Conservation (phyloP, 2,797 vertebrate genomes). For the Enteromius viviparus region DNA sequence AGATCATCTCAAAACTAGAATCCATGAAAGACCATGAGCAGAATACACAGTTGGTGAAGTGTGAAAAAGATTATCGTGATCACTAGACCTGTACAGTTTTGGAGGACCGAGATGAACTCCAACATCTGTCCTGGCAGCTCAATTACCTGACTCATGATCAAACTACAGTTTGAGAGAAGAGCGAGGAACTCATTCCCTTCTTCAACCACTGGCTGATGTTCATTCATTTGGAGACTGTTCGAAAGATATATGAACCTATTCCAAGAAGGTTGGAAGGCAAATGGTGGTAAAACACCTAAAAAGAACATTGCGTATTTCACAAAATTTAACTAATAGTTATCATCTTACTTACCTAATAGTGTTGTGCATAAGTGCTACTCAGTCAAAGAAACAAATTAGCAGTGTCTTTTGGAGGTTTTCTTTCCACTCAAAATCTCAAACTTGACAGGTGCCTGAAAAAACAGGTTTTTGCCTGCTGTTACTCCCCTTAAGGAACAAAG, state of each 20-base stretch:
- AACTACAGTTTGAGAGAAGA: neutral
- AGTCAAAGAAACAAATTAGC: too few relatives aligned
- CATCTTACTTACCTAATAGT: too few relatives aligned
- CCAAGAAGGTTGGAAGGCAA: neutral
- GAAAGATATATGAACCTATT: neutral
- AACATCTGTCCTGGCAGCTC: neutral
- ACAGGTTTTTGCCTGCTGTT: too few relatives aligned
- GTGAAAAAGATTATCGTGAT: neutral
- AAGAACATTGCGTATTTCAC: neutral
- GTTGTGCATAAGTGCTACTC: too few relatives aligned
- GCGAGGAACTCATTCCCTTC: neutral
- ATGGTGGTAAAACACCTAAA: neutral
- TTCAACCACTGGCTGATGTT: neutral
- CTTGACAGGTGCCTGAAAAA: too few relatives aligned
- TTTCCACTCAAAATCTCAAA: too few relatives aligned
- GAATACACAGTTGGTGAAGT: neutral
- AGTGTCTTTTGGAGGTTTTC: too few relatives aligned
- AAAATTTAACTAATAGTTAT: too few relatives aligned
- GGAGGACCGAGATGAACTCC: neutral
- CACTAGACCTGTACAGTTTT: neutral
- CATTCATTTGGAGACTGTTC: neutral
- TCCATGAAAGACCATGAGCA: neutral
- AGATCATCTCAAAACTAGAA: neutral
- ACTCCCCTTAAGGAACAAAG: neutral
- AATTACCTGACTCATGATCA: neutral